Evolutionary conservation across 2,797 vertebrate species (phyloP).

Genomic region (Geotrypetes seraphini): DNA sequence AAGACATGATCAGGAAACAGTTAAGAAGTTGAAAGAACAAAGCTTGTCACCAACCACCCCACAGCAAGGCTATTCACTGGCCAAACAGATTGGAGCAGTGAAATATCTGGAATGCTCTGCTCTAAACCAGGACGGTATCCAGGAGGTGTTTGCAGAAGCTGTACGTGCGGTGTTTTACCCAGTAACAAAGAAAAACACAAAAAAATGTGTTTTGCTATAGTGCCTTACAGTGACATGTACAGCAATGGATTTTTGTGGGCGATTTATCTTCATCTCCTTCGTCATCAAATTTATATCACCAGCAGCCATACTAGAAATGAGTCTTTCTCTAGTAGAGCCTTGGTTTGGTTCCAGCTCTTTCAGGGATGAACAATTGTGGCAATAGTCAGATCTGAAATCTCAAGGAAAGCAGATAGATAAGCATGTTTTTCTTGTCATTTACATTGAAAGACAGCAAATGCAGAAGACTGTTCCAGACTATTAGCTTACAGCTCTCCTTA

Average conservation of each 20-base stretch:
- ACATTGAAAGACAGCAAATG: constrained; percentile 16
- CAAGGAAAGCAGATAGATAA: constrained; percentile 24
- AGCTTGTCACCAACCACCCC: constrained; percentile 73
- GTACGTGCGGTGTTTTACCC: constrained; percentile 83
- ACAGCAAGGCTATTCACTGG: constrained; percentile 77
- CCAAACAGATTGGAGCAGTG: constrained; percentile 84
- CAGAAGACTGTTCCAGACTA: constrained; percentile 8
- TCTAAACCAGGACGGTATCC: constrained; percentile 77
- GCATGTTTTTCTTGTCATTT: constrained; percentile 1
- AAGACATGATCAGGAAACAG: constrained; percentile 69
- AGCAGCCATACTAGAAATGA: constrained; percentile 46
- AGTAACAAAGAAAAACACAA: constrained; percentile 77
- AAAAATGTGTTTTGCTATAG: constrained; percentile 84
- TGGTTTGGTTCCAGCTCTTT: constrained; percentile 28
- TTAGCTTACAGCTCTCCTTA: constrained; percentile 14
- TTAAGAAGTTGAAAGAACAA: constrained; percentile 91
- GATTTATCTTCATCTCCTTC: constrained; percentile 13
- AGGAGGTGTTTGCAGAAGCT: constrained; percentile 82
- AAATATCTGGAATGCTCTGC: constrained; percentile 92
- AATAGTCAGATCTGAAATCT: constrained; percentile 22
- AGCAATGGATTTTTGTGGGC: constrained; percentile 4
- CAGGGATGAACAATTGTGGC: constrained; percentile 21
- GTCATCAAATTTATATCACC: constrained; percentile 29
- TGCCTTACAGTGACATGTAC: constrained; percentile 16
- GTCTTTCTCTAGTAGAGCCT: too few species aligned